Evolutionary conservation across 2,797 vertebrate genomes (phyloP).

Genomic region (Thunnus albacares): DNA sequence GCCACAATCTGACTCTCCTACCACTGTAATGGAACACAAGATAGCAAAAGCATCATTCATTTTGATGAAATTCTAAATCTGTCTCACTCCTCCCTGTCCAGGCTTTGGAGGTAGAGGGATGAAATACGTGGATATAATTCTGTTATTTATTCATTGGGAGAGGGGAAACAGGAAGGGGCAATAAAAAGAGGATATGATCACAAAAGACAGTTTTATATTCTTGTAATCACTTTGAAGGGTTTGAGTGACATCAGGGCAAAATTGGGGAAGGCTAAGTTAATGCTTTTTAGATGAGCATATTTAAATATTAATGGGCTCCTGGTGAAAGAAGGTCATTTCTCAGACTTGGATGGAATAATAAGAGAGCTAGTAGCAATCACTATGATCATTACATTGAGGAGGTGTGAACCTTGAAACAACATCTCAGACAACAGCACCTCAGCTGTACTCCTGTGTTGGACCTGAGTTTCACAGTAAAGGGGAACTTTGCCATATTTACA

Average conservation of each 20-base stretch:
- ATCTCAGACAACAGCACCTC: constrained; percentile 1
- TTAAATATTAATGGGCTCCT: constrained; percentile 71
- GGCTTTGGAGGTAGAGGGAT: constrained; percentile 33
- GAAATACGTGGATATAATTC: constrained; percentile 59
- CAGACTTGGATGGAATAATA: constrained; percentile 53
- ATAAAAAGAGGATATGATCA: constrained; percentile 71
- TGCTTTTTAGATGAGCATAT: constrained; percentile 68
- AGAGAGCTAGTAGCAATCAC: constrained; percentile 4
- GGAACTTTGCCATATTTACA: not conserved
- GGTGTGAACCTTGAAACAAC: not conserved
- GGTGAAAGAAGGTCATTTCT: constrained; percentile 62
- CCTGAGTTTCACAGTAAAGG: not conserved
- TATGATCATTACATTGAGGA: constrained; percentile 11
- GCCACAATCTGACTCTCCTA: constrained; percentile 13
- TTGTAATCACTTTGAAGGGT: constrained; percentile 66
- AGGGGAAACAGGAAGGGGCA: constrained; percentile 55
- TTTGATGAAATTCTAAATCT: constrained; percentile 65
- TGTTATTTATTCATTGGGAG: constrained; percentile 62
- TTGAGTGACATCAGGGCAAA: constrained; percentile 56
- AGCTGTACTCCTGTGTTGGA: not conserved
- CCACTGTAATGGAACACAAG: constrained; percentile 23
- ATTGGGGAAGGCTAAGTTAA: constrained; percentile 52
- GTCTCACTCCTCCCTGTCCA: constrained; percentile 40
- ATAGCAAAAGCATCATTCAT: constrained; percentile 61
- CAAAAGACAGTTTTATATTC: constrained; percentile 69